Percentiles rank a stretch among this genome's conserved stretches.
Conservation (phyloP, 2,888 invertebrate genomes). For the Caenorhabditis wallacei region DNA sequence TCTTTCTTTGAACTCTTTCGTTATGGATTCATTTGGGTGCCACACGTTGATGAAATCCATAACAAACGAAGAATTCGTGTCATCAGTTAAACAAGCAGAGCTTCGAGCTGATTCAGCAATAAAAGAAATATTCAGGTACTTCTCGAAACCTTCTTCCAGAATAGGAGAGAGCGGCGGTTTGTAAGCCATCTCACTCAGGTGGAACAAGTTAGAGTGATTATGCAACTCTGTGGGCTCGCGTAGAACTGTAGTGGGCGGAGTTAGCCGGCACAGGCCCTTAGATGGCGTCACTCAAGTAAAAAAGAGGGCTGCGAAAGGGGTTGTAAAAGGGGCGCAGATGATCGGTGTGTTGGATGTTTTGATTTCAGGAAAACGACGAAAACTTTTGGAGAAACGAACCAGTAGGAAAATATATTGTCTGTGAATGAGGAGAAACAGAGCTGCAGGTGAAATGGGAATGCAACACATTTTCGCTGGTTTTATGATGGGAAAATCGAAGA, state of each 20-base stretch:
- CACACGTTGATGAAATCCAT: background rate
- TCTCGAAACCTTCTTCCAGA: background rate
- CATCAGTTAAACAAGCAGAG: background rate
- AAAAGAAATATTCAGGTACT: background rate
- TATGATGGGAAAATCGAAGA: background rate
- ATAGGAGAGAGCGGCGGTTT: background rate
- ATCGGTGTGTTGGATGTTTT: background rate
- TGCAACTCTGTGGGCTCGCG: background rate
- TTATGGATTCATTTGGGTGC: no score
- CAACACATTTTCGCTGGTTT: background rate
- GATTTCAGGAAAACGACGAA: constrained; percentile 1
- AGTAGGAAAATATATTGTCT: background rate
- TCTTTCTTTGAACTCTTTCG: no score
- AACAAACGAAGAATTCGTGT: background rate
- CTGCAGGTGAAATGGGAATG: background rate
- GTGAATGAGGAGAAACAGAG: background rate
- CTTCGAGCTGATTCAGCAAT: background rate
- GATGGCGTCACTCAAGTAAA: background rate
- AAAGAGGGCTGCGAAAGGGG: background rate
- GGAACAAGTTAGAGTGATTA: background rate
- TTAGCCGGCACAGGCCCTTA: background rate
- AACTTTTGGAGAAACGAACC: background rate
- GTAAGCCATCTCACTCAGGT: background rate
- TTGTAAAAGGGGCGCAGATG: background rate
- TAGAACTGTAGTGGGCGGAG: background rate